Conservation (phyloP, 2,888 invertebrate species). For the Andrena fulva region DNA sequence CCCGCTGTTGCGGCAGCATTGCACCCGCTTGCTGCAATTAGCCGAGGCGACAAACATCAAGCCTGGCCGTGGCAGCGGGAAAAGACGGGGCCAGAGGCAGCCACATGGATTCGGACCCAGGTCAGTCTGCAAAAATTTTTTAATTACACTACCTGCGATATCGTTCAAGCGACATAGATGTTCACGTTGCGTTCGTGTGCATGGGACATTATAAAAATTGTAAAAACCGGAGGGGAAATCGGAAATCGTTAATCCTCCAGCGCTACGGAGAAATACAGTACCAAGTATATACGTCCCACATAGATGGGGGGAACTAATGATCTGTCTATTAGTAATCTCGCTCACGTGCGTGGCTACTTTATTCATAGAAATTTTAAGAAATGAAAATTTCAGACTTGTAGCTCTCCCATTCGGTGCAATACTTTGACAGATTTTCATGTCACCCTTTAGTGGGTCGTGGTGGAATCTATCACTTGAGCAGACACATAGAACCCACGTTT, state of each 20-base stretch:
- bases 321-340: too few species aligned
- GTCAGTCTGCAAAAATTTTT: constrained; percentile 61
- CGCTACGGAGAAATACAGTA: not conserved
- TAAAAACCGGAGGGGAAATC: not conserved
- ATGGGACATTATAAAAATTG: not conserved
- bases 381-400: too few species aligned
- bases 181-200: not conserved
- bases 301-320: too few species aligned
- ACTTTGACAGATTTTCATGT: too few species aligned
- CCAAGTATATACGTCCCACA: not conserved
- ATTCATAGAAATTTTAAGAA: too few species aligned
- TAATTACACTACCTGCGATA: constrained; percentile 2
- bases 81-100: constrained; percentile 83
- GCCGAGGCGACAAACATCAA: constrained; percentile 84
- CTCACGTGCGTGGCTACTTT: too few species aligned
- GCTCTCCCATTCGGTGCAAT: too few species aligned
- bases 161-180: not conserved
- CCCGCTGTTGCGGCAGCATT: constrained; percentile 85
- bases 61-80: constrained; percentile 81
- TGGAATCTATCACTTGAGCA: too few species aligned
- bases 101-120: constrained; percentile 78
- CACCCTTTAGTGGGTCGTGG: too few species aligned
- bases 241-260: not conserved
- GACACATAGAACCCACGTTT: not conserved
- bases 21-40: constrained; percentile 86